phyloP scores from a whole-genome alignment of 2,888 invertebrate species.

The Eristalis pertinax region DNA sequence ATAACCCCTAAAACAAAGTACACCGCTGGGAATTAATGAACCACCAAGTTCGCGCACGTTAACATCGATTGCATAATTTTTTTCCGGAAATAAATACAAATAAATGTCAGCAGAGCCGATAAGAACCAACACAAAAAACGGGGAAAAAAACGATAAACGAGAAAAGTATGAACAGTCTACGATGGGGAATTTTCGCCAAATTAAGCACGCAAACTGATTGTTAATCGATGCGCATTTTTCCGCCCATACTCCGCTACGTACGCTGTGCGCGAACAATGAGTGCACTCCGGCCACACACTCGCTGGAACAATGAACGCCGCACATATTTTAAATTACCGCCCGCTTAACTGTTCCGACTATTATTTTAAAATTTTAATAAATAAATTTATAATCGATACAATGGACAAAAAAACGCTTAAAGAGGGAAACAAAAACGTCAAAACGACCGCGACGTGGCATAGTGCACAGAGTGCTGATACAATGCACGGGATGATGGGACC shows the following conservation, averaged over 20 bases:
- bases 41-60: not conserved
- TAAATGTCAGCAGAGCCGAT: not conserved
- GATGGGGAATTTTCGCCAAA: conserved; percentile 9
- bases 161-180: not conserved
- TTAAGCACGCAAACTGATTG: conserved; percentile 37
- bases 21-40: not conserved
- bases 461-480: not conserved
- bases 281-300: not conserved
- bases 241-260: not conserved
- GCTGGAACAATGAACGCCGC: conserved; percentile 7
- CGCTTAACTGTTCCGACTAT: conserved; percentile 21
- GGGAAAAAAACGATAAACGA: not conserved
- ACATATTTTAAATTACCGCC: conserved; percentile 10
- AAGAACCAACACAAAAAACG: not conserved
- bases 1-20: not conserved
- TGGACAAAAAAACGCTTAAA: not conserved
- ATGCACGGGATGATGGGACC: not conserved
- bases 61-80: not conserved
- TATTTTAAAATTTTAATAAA: conserved; percentile 41
- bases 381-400: conserved; percentile 32
- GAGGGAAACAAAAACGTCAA: not conserved
- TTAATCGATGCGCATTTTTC: conserved; percentile 27
- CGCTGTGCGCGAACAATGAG: not conserved
- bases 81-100: not conserved
- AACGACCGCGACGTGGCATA: not conserved